Percentiles rank a stretch among this genome's conserved stretches.
phyloP scores from a whole-genome alignment of 2,113 vertebrate genomes.

The Tupaia chinensis region DNA sequence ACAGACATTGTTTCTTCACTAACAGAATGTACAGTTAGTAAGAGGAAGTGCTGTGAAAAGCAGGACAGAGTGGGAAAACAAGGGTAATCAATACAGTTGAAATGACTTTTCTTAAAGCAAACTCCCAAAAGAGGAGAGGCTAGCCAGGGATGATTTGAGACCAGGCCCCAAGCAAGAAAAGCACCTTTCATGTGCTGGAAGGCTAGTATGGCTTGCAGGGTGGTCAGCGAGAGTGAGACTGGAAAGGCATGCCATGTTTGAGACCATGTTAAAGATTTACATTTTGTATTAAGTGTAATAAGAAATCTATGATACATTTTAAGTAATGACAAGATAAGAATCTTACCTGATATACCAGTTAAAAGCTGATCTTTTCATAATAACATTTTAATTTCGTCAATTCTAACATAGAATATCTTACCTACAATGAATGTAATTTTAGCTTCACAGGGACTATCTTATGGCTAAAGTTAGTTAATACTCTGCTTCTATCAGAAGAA shows the following conservation, averaged over 20 bases:
- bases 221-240: neutral
- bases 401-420: neutral
- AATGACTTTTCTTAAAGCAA: neutral
- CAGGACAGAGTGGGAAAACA: neutral
- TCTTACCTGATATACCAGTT: neutral
- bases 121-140: neutral
- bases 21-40: neutral
- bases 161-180: neutral
- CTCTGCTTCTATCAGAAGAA: neutral
- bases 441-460: neutral
- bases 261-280: neutral
- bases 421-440: neutral
- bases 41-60: neutral
- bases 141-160: neutral
- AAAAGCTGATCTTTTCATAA: neutral
- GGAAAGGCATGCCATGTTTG: neutral
- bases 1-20: neutral
- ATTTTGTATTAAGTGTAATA: neutral
- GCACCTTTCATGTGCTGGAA: neutral
- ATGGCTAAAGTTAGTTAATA: neutral
- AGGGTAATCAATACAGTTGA: neutral
- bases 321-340: neutral
- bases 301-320: neutral
- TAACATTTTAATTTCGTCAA: constrained; percentile 17
- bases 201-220: neutral